Percentiles rank a stretch among this genome's conserved stretches.
phyloP scores from a whole-genome alignment of 2,888 invertebrate genomes.

The Ichneumoninae sp. region DNA sequence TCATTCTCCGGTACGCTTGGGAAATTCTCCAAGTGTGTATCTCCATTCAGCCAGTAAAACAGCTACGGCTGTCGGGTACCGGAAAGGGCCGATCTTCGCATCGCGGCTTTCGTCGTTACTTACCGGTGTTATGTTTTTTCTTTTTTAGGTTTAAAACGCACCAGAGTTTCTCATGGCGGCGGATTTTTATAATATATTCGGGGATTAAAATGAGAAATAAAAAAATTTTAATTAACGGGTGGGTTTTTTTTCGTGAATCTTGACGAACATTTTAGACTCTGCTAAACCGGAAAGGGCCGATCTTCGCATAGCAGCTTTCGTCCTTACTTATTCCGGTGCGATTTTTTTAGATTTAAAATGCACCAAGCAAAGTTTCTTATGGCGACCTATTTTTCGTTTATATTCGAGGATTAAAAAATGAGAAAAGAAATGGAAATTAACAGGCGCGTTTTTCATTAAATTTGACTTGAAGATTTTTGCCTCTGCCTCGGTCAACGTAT shows the following conservation, averaged over 20 bases:
- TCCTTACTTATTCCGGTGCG: conserved; percentile 5
- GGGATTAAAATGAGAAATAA: background rate
- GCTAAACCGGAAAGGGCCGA: conserved; percentile 51
- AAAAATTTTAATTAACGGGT: background rate
- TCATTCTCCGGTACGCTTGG: conserved; percentile 55
- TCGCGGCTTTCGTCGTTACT: conserved; percentile 24
- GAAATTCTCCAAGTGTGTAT: conserved; percentile 68
- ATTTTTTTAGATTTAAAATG: background rate
- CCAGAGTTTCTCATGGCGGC: no score
- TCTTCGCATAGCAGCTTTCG: conserved; percentile 28
- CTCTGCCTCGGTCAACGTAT: conserved; percentile 2
- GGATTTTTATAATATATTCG: background rate
- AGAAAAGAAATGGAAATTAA: background rate
- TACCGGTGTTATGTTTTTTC: background rate
- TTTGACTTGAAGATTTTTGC: conserved; percentile 6
- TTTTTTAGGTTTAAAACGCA: background rate
- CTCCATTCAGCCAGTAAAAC: conserved; percentile 69
- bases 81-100: conserved; percentile 57
- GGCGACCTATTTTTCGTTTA: background rate
- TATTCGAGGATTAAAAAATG: background rate
- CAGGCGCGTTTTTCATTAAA: conserved; percentile 36
- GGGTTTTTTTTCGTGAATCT: conserved; percentile 43
- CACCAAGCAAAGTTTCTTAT: background rate
- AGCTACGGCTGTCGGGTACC: conserved; percentile 40
- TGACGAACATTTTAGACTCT: background rate